A percentile compares a stretch with the other conserved stretches of the same genome.
Evolutionary conservation across 2,113 vertebrate species (phyloP).

Genomic region (Archocentrus centrarchus): DNA sequence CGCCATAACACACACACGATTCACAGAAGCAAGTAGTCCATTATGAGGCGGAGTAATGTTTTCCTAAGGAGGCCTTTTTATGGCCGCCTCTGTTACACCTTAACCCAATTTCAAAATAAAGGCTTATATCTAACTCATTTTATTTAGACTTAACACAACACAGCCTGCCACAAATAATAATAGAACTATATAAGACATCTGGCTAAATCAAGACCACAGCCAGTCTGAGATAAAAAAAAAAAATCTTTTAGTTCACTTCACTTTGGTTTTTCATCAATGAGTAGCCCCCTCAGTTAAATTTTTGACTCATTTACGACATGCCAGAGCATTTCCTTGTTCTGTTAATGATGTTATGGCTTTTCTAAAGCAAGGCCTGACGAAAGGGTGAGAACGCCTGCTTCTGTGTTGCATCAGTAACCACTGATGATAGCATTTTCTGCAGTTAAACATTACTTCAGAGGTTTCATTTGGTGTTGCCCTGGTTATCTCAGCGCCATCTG

Average conservation of each 20-base stretch:
- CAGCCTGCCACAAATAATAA: neutral
- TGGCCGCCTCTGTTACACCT: neutral
- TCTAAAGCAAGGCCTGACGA: conserved; percentile 3
- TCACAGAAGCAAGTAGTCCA: neutral
- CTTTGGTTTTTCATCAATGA: neutral
- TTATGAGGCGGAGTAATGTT: neutral
- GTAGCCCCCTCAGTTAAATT: neutral
- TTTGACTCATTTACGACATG: neutral
- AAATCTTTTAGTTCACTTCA: neutral
- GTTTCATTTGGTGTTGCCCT: conserved; percentile 24
- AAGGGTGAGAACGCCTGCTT: conserved; percentile 21
- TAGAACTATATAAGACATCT: neutral
- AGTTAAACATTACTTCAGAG: conserved; percentile 59
- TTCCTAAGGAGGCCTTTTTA: neutral
- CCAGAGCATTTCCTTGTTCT: conserved; percentile 4
- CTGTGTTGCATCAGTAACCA: conserved; percentile 17
- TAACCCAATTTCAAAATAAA: neutral
- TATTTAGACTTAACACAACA: neutral
- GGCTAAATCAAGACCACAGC: neutral
- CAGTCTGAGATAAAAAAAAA: conserved; percentile 2
- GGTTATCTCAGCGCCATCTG: conserved; percentile 35
- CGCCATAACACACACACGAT: neutral
- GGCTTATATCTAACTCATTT: neutral
- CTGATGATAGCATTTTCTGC: conserved; percentile 19
- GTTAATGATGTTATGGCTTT: neutral